phyloP scores from a whole-genome alignment of 2,888 invertebrate genomes.

The Tipula unca region DNA sequence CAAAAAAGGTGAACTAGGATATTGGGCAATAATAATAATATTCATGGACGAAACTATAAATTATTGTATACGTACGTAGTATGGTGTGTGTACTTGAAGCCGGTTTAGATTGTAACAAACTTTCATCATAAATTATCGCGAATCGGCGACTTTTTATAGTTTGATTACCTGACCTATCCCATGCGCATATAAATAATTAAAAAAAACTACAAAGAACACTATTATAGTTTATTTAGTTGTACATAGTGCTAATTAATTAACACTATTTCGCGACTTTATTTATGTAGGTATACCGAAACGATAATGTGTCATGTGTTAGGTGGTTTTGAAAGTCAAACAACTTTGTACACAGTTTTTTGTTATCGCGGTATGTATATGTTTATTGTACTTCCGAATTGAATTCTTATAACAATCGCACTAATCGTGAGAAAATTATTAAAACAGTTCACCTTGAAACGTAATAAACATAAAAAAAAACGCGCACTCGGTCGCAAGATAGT shows the following conservation, averaged over 20 bases:
- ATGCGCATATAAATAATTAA: not conserved
- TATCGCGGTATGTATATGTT: not conserved
- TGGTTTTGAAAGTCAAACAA: not conserved
- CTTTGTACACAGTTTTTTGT: not conserved
- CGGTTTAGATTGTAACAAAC: not conserved
- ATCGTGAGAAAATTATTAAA: not conserved
- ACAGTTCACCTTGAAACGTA: not conserved
- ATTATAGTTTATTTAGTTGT: not conserved
- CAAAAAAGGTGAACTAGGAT: not conserved
- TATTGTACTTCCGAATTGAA: not conserved
- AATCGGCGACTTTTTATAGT: not conserved
- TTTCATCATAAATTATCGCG: not conserved
- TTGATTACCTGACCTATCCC: not conserved
- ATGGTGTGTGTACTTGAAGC: not conserved
- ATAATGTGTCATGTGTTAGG: not conserved
- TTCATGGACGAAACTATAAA: not conserved
- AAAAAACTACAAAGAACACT: not conserved
- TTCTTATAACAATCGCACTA: not conserved
- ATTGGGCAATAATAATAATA: not conserved
- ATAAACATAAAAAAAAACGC: not conserved
- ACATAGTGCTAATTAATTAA: not conserved
- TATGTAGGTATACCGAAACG: not conserved
- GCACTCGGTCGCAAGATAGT: not conserved
- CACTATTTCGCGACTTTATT: not conserved
- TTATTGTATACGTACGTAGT: not conserved